Base-by-base conservation (phyloP, 2,797 vertebrate genomes). In the Rachycentron canadum region DNA sequence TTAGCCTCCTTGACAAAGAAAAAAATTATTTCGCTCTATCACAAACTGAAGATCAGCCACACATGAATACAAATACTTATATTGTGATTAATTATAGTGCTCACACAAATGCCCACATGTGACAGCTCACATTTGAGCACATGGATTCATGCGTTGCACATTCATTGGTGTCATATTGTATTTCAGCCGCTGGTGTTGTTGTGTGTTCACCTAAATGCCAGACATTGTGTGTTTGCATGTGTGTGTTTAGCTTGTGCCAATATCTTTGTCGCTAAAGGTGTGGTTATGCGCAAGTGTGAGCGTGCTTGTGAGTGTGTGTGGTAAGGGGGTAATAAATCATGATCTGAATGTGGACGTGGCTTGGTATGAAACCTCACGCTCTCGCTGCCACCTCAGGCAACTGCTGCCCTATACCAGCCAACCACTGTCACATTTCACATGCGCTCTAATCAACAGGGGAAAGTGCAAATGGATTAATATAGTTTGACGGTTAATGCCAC, bases 251-350 rank as follows among this genome's bases (percentile, higher is more conserved):
- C 34, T 68, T 38, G 45, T 82, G 76, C 85, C 79, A 77, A 65
- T 83, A 82, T 74, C 69, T 79, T 47, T 78, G 66, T 50, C 41
- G 73, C 69, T 76, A 65, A 81, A 83, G 81, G 82, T 86, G 87
- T 74, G 78, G 82, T 81, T 79, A 41, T 62, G 65, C 79, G 52
- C 53, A 53, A 49, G 58, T 66, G 72, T 70, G 61, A 21, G 78
- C 65, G 60, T 38, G 47, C 58, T 11, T 67, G 63, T 50, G 67
- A n/a, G 64, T 84, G 83, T 84, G 88, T 73, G 76, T 76, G 76
- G 65, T 79, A 82, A 82, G 82, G 67, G 88, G 90, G 94, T 94
- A 94, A 95, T 96, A 95, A 96, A 95, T 96, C 94, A 95, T 93
- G 87, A 92, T 91, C 91, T 92, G 89, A 91, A 91, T 90, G 91